Percentiles rank a stretch among this genome's conserved stretches.
Evolutionary conservation across 2,113 vertebrate genomes (phyloP).

Genomic region (Genyomyrus donnyi): DNA sequence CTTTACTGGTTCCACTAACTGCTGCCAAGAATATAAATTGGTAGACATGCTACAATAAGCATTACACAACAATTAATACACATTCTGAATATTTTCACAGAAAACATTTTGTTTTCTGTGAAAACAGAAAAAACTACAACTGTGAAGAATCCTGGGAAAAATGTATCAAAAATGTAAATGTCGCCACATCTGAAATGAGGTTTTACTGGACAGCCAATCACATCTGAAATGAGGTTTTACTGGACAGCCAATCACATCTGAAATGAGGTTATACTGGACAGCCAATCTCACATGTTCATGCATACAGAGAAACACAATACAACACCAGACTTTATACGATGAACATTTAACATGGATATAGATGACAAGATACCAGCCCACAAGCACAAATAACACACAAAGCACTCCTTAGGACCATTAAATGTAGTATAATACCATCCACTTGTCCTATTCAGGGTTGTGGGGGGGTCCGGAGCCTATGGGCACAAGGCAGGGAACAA

Average conservation of each 20-base stretch:
- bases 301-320: not conserved
- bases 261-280: not conserved
- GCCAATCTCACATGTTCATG: not conserved
- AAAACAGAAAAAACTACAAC: not conserved
- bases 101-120: not conserved
- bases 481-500: not conserved
- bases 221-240: not conserved
- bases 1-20: not conserved
- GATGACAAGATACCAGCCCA: not conserved
- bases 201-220: not conserved
- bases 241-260: not conserved
- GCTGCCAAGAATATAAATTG: not conserved
- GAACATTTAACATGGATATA: not conserved
- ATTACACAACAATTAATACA: not conserved
- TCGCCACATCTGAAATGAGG: not conserved
- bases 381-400: not conserved
- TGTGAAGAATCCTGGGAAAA: not conserved
- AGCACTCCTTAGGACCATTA: not conserved
- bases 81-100: not conserved
- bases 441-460: too few species aligned
- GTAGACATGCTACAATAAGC: not conserved
- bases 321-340: not conserved
- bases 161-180: not conserved
- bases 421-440: not conserved
- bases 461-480: too few species aligned